A percentile compares a stretch with the other conserved stretches of the same genome.
Conservation (phyloP, 2,888 invertebrate genomes). For the Hirudinaria manillensis region DNA sequence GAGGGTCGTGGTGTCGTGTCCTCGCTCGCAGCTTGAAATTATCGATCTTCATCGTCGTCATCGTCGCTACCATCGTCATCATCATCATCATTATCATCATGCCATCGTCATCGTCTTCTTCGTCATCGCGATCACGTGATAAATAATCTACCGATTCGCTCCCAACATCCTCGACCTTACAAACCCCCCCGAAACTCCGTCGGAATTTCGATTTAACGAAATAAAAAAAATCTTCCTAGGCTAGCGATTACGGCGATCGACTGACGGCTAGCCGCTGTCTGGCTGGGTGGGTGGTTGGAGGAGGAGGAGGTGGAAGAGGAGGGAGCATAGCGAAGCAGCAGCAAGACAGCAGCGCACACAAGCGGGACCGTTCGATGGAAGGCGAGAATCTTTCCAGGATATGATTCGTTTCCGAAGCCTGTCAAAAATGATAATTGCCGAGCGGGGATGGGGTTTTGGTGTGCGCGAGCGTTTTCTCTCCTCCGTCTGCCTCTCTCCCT, state of each 20-base stretch:
- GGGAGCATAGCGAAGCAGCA: background rate
- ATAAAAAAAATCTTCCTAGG: too few relatives aligned
- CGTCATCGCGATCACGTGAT: slow-evolving; percentile 19
- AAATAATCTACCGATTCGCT: too few relatives aligned
- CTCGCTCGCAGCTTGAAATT: background rate
- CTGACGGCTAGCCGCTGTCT: background rate
- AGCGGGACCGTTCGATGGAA: background rate
- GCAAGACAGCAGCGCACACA: background rate
- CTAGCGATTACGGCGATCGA: too few relatives aligned
- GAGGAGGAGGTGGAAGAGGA: background rate
- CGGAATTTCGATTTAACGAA: too few relatives aligned
- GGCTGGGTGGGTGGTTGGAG: background rate
- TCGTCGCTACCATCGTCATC: slow-evolving; percentile 29
- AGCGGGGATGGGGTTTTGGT: background rate
- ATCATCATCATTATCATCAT: slow-evolving; percentile 24
- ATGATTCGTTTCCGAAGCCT: slow-evolving; percentile 17
- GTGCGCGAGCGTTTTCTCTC: too few relatives aligned
- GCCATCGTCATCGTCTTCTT: slow-evolving; percentile 26
- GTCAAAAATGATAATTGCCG: slow-evolving; percentile 18
- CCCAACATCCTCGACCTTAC: too few relatives aligned
- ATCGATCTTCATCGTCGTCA: slow-evolving; percentile 26
- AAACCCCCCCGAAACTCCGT: too few relatives aligned
- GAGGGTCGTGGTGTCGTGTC: too few relatives aligned
- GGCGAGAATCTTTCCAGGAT: slow-evolving; percentile 15
- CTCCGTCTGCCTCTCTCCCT: background rate